A percentile compares a stretch with the other conserved stretches of the same genome.
phyloP scores from a whole-genome alignment of 2,113 vertebrate genomes.

The Tursiops truncatus region DNA sequence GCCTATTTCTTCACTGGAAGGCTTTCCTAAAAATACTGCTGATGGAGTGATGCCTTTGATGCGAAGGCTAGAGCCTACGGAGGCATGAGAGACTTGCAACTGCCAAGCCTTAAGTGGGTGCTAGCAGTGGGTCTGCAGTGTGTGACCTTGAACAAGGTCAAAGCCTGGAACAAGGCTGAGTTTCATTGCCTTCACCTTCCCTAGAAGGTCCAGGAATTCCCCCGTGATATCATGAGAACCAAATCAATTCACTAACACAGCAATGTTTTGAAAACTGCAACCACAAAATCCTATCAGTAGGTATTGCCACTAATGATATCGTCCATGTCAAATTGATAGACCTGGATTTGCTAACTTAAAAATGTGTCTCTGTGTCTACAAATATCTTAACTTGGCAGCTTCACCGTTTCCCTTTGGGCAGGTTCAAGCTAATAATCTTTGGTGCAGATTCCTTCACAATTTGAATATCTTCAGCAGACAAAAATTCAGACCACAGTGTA shows the following conservation, averaged over 20 bases:
- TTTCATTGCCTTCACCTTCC: no score
- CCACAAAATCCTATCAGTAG: background rate
- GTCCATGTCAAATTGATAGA: background rate
- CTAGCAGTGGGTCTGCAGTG: fast-evolving
- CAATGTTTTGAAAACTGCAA: background rate
- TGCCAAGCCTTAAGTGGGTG: fast-evolving
- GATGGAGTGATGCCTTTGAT: no score
- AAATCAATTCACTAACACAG: background rate
- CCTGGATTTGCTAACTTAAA: background rate
- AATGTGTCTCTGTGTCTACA: background rate
- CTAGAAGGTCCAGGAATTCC: background rate
- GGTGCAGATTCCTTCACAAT: background rate
- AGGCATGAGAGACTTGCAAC: background rate
- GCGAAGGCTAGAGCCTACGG: fast-evolving
- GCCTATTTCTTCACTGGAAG: background rate
- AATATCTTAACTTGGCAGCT: background rate
- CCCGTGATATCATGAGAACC: background rate
- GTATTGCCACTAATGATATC: background rate
- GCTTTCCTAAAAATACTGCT: background rate
- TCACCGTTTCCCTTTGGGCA: background rate
- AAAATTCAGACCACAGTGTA: background rate
- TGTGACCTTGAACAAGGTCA: background rate
- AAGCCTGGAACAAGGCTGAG: background rate
- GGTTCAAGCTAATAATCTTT: background rate
- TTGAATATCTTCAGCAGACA: background rate